phyloP scores from a whole-genome alignment of 2,797 vertebrate genomes.

The Brachymystax lenok region DNA sequence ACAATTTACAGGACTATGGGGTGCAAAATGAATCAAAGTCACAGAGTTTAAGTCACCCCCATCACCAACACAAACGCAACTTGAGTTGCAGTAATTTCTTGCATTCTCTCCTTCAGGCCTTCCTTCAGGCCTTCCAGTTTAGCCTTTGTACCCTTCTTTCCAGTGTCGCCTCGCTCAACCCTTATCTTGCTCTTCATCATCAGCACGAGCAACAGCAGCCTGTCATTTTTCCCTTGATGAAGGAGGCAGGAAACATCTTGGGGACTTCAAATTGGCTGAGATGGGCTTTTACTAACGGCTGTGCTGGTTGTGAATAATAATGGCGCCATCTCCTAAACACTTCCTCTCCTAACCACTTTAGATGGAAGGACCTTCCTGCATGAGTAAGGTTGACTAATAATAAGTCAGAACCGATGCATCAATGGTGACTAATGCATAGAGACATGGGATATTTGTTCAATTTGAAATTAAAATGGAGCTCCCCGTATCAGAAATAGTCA shows the following conservation, averaged over 20 bases:
- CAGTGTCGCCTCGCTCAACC: not conserved
- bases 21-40: not conserved
- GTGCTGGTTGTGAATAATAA: slow-evolving; percentile 42
- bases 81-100: slow-evolving; percentile 25
- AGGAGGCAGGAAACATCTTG: slow-evolving; percentile 53
- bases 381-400: slow-evolving; percentile 63
- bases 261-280: slow-evolving; percentile 63
- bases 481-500: slow-evolving; percentile 50
- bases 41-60: not conserved
- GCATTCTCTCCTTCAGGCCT: too few species aligned
- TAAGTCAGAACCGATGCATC: slow-evolving; percentile 45
- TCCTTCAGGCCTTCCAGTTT: too few species aligned
- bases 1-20: not conserved
- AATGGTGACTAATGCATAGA: slow-evolving; percentile 60
- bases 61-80: not conserved
- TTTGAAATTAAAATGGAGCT: slow-evolving; percentile 56
- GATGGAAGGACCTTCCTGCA: slow-evolving; percentile 60
- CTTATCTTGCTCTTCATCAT: slow-evolving; percentile 33
- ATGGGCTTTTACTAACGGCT: slow-evolving; percentile 51
- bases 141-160: too few species aligned
- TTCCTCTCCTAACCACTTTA: slow-evolving; percentile 27
- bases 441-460: slow-evolving; percentile 57
- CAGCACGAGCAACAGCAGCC: slow-evolving; percentile 17
- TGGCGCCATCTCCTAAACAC: slow-evolving; percentile 28
- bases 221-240: slow-evolving; percentile 54